phyloP scores from a whole-genome alignment of 2,797 vertebrate genomes.

The Perodicticus potto region DNA sequence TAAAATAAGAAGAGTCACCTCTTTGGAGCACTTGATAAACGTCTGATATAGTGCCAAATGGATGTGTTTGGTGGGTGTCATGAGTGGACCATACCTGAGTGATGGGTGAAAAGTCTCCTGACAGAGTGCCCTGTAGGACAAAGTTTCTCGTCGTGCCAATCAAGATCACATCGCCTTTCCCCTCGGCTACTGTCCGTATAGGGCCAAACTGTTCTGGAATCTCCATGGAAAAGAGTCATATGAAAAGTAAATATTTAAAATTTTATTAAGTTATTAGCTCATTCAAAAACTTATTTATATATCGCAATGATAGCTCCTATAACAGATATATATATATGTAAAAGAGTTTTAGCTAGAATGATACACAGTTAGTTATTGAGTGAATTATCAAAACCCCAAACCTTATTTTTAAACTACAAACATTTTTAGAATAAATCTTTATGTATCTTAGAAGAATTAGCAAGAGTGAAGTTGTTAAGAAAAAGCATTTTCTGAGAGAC shows the following conservation, averaged over 20 bases:
- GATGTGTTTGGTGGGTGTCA: neutral
- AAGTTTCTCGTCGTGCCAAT: slow-evolving; percentile 98
- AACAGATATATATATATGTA: neutral
- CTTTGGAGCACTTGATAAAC: fast-evolving
- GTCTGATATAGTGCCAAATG: fast-evolving
- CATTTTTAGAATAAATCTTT: neutral
- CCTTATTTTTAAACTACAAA: neutral
- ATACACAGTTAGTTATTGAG: neutral
- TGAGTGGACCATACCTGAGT: slow-evolving; percentile 92
- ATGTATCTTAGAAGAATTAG: neutral
- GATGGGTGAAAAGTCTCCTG: slow-evolving; percentile 95
- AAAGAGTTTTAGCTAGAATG: neutral
- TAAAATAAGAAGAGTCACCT: fast-evolving
- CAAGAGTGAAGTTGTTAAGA: neutral
- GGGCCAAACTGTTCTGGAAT: slow-evolving; percentile 97
- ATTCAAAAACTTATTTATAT: neutral
- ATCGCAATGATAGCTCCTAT: neutral
- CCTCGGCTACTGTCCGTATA: slow-evolving; percentile 96
- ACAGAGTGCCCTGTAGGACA: slow-evolving; percentile 94
- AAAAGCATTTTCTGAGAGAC: neutral
- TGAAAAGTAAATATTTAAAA: neutral
- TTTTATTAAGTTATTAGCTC: neutral
- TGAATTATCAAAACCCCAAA: neutral
- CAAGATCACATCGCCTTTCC: slow-evolving; percentile 94
- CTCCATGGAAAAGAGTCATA: slow-evolving; percentile 85